Evolutionary conservation across 2,797 vertebrate genomes (phyloP).

Genomic region (Microctenopoma lineatum): DNA sequence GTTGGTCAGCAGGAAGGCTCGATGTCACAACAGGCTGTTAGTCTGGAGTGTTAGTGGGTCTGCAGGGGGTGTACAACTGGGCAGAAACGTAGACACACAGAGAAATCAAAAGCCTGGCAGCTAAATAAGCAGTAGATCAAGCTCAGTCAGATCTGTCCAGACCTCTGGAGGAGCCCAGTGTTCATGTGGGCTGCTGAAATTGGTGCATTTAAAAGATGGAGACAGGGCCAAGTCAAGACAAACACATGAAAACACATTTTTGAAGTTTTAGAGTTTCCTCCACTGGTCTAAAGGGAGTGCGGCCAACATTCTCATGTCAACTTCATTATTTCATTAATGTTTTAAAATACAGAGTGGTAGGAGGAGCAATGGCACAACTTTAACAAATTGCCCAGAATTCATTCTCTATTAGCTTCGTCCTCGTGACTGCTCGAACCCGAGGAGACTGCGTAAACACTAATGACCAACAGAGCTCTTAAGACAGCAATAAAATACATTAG

Average conservation of each 20-base stretch:
- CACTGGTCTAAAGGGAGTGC: too few species aligned
- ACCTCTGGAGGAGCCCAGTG: conserved; percentile 9
- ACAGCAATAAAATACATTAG: conserved; percentile 47
- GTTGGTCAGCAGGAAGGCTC: conserved; percentile 41
- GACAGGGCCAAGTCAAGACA: neutral
- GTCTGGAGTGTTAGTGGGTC: conserved; percentile 35
- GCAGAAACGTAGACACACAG: conserved; percentile 22
- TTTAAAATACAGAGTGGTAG: conserved; percentile 10
- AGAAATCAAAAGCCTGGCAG: conserved; percentile 41
- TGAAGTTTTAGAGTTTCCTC: too few species aligned
- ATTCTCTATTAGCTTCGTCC: conserved; percentile 41
- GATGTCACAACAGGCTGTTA: conserved; percentile 33
- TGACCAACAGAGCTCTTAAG: conserved; percentile 34
- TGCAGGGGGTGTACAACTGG: conserved; percentile 21
- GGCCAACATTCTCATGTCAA: too few species aligned
- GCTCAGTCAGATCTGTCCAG: neutral
- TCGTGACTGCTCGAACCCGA: conserved; percentile 24
- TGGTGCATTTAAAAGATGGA: neutral
- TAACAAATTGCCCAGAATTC: conserved; percentile 24
- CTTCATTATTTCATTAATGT: neutral
- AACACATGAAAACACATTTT: too few species aligned
- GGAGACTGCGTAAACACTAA: conserved; percentile 42
- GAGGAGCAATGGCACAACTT: conserved; percentile 8
- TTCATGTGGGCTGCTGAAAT: conserved; percentile 18
- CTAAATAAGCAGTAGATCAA: conserved; percentile 32